Evolutionary conservation across 1,140 invertebrate genomes (phyloP), one percentile per base, ranked within the genome.

Genomic region (Drosophila bocki): DNA sequence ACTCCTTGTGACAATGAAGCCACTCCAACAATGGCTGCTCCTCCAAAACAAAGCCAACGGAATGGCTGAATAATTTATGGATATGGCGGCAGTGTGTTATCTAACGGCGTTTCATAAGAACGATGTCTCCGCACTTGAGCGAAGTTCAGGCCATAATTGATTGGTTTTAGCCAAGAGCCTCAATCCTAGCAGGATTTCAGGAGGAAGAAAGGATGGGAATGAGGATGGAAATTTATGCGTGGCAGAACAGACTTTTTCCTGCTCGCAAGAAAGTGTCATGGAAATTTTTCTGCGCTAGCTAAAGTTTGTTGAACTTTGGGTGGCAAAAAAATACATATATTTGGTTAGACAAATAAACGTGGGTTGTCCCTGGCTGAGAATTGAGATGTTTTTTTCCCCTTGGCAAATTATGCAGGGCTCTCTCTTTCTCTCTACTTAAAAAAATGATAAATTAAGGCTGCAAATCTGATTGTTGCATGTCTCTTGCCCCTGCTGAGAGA

Each of bases 51-150:
- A 82, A 56, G 51, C 58, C 59, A 42, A 42, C 15, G 41, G 35
- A 71, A 60, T 53, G 45, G 5, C 33, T 50, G 44, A 72, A 87
- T 82, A 88, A 86, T 88, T 86, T 86, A 86, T 86, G 84, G 84
- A 80, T 84, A 39, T 39, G 35, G 53, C 35, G 62, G 41, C 83
- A 87, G 59, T 62, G 70, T 61, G 72, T 86, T 86, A 86, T 86
- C 83, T 83, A 86, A 86, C 57, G 63, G 59, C 83, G 65, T 70
- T 71, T 78, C 64, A 60, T 68, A 67, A 74, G 74, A 69, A 51
- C 45, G 44, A 67, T 57, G 37, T 47, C 56, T 50, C 67, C 50
- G 45, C 53, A 26, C 68, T 60, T 37, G 68, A 64, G 50, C 35
- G 11, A 61, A 54, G 50, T 42, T 48, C 45, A 13, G 48, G 71